phyloP scores from a whole-genome alignment of 2,797 vertebrate species.

The Falco peregrinus region DNA sequence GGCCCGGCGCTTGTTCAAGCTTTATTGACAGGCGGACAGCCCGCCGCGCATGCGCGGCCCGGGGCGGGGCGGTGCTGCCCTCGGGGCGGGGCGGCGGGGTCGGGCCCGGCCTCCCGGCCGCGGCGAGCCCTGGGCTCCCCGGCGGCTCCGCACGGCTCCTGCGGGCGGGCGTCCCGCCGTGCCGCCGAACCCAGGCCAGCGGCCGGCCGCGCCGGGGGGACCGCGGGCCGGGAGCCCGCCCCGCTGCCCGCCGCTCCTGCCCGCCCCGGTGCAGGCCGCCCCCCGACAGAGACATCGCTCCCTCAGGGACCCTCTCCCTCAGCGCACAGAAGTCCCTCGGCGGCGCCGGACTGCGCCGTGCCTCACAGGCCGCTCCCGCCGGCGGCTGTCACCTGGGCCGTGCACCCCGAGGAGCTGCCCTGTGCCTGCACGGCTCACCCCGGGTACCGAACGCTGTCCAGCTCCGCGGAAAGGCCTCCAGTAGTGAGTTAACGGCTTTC shows the following conservation, averaged over 20 bases:
- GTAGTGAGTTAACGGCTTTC: not conserved
- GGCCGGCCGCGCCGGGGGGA: too few species aligned
- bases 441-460: fast-evolving
- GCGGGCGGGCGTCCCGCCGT: fast-evolving
- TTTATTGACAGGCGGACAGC: constrained; percentile 26
- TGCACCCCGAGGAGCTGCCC: not conserved
- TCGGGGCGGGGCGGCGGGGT: not conserved
- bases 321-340: not conserved
- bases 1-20: not conserved
- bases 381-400: fast-evolving
- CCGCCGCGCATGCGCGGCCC: not conserved
- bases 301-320: not conserved
- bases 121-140: fast-evolving
- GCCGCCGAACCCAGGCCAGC: too few species aligned
- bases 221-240: not conserved
- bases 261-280: not conserved
- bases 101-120: not conserved
- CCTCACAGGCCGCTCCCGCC: not conserved
- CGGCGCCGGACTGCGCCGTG: too few species aligned
- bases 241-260: not conserved
- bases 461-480: not conserved
- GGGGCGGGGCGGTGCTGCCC: not conserved
- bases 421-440: not conserved
- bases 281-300: not conserved
- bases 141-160: fast-evolving